Evolutionary conservation across 2,113 vertebrate species (phyloP), one percentile per base, ranked within the genome.

Genomic region (Romanogobio albipinnatus): DNA sequence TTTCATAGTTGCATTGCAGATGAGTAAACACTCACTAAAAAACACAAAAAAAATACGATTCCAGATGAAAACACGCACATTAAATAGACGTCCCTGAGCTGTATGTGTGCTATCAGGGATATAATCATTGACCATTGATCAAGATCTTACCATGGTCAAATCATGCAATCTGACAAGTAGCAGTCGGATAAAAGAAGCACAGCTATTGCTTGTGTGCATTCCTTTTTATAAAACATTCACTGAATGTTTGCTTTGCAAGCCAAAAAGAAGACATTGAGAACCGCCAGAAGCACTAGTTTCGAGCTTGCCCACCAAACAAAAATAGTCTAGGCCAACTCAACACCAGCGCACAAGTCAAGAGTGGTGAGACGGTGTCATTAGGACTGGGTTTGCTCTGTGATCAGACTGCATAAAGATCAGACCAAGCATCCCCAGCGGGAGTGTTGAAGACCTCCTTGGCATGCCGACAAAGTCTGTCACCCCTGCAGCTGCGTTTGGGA

Each of bases 401-500:
- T 86, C 76, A 26, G 11, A 26, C 53, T 77, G 24, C 26, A 80
- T 58, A 22, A 13, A 33, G 9, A 49, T 81, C 78, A 64, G 24
- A 51, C 84, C 58, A 70, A 43, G 61, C 14, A 24, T 71, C 56
- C 77, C 43, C 75, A 70, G 26, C 24, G 53, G 47, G 84, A 83
- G 71, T 39, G 29, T 45, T 58, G 56, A 66, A 85, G 33, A 83
- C 71, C 73, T 68, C 1, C 51, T 75, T 70, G 76, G 81, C 81
- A 22, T 14, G 45, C 53, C 26, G 10, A 64, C 17, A 82, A 19
- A 33, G 56, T 17, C 81, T 73, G 43, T 62, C 53, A 26, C 64
- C 83, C 26, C 43, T 70, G 47, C 85, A 87, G 86, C 88, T 86
- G 84, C 10, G 33, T 86, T 81, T 81, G 88, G 84, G 80, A 85